Conservation (phyloP, 2,113 vertebrate genomes). For the Syngnathus scovelli region DNA sequence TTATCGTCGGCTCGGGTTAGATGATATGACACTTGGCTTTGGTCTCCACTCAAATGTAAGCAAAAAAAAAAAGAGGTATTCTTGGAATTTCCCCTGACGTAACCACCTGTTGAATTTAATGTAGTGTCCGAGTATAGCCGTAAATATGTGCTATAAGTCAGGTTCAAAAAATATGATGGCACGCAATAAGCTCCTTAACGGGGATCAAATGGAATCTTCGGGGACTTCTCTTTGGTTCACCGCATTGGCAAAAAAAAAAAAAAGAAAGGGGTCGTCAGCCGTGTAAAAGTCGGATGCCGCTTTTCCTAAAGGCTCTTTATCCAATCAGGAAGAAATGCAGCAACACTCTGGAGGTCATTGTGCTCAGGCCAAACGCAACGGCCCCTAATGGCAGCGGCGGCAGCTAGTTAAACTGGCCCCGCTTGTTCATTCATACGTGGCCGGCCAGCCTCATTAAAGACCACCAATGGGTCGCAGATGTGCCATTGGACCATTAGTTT, state of each 20-base stretch:
- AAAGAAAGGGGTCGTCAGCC: not conserved
- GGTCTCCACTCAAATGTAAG: not conserved
- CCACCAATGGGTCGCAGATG: conserved; percentile 64
- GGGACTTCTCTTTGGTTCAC: not conserved
- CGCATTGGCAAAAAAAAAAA: not conserved
- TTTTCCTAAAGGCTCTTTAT: not conserved
- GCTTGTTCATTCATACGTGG: conserved; percentile 62
- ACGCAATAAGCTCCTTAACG: not conserved
- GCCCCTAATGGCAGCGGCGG: conserved; percentile 51
- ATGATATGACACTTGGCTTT: not conserved
- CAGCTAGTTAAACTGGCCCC: conserved; percentile 59
- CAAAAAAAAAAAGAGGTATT: not conserved
- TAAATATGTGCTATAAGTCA: not conserved
- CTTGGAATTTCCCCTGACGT: not conserved
- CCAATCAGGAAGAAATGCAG: conserved; percentile 6
- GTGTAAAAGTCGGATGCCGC: conserved; percentile 2
- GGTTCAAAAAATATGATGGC: not conserved
- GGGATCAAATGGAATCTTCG: not conserved
- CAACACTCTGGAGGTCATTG: conserved; percentile 48
- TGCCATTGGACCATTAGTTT: conserved; percentile 47
- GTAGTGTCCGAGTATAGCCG: not conserved
- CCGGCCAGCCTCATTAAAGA: conserved; percentile 61
- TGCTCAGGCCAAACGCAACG: conserved; percentile 44
- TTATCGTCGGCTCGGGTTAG: not conserved
- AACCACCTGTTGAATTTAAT: not conserved